phyloP scores from a whole-genome alignment of 2,113 vertebrate species.

The Actinemys pallida region DNA sequence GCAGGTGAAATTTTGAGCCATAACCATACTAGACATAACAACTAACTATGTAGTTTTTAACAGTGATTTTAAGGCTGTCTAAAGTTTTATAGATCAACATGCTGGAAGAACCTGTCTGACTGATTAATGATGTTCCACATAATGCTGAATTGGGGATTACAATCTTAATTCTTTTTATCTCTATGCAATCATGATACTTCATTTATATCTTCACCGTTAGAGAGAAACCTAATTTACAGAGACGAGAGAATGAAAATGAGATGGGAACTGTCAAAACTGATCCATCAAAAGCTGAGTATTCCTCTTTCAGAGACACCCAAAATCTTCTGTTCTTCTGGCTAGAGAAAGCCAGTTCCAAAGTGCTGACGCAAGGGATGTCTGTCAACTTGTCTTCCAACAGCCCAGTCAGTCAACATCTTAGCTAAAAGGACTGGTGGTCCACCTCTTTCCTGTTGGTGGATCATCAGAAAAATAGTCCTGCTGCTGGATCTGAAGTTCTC shows the following conservation, averaged over 20 bases:
- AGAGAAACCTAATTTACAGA: neutral
- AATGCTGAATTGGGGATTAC: neutral
- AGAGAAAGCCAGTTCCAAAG: neutral
- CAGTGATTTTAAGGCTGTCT: neutral
- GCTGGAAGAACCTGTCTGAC: neutral
- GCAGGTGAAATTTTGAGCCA: neutral
- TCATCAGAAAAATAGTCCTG: neutral
- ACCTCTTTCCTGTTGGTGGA: neutral
- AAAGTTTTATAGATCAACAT: neutral
- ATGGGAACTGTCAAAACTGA: neutral
- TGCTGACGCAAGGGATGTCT: neutral
- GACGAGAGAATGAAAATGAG: neutral
- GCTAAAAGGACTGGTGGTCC: neutral
- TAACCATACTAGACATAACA: neutral
- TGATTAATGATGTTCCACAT: neutral
- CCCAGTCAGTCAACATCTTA: neutral
- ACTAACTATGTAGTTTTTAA: neutral
- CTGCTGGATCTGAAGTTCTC: neutral
- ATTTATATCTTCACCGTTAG: neutral
- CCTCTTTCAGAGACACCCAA: neutral
- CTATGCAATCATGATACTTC: neutral
- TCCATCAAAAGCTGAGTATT: neutral
- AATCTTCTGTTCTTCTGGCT: neutral
- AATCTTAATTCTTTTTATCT: neutral
- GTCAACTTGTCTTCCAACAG: neutral